phyloP scores from a whole-genome alignment of 2,797 vertebrate genomes.

The Toxotes lorentzi region DNA sequence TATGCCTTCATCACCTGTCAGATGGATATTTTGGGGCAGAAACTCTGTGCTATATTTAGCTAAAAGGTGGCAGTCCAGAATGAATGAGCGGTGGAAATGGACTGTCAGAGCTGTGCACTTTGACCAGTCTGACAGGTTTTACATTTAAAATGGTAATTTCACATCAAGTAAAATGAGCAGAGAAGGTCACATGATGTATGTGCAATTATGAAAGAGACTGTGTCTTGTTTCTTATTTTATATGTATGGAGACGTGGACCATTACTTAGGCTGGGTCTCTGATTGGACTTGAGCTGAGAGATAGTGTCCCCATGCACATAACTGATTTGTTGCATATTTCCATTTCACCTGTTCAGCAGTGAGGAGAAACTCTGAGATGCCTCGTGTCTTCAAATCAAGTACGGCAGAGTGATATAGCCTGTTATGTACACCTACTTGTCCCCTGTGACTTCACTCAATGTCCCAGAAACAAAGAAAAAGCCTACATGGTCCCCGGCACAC shows the following conservation, averaged over 20 bases:
- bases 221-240: not conserved
- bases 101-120: conserved; percentile 17
- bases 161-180: conserved; percentile 2
- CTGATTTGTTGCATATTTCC: not conserved
- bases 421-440: not conserved
- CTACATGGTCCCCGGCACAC: not conserved
- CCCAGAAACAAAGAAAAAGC: conserved; percentile 27
- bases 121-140: conserved; percentile 43
- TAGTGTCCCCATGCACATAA: too few species aligned
- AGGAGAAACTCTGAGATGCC: not conserved
- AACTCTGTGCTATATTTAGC: conserved; percentile 65
- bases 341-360: not conserved
- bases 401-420: not conserved
- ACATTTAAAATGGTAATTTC: conserved; percentile 66
- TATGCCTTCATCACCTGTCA: conserved; percentile 69
- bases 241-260: not conserved
- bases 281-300: not conserved
- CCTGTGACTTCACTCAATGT: conserved; percentile 9
- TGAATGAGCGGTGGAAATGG: conserved; percentile 56
- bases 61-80: conserved; percentile 60
- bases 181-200: not conserved
- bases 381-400: not conserved
- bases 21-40: conserved; percentile 20
- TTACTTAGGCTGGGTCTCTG: not conserved
- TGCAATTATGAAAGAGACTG: not conserved